Percentiles rank a stretch among this genome's conserved stretches.
These are phyloP conservation scores for Dascyllus trimaculatus DNA, from an alignment of 2,113 vertebrate genomes.

Conservation along the genomic window DNA sequence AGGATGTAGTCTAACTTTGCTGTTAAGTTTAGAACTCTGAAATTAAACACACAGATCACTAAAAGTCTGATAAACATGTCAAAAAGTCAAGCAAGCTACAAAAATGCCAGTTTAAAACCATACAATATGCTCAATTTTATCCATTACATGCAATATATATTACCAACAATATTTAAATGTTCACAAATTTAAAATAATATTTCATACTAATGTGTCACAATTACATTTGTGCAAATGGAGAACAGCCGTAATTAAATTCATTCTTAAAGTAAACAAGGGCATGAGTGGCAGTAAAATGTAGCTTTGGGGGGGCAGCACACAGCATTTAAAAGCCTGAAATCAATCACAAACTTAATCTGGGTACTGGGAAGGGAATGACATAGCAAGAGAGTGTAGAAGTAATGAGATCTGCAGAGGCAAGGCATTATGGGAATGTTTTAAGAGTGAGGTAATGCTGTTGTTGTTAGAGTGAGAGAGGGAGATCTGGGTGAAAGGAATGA, in stretches of 20 bases:
- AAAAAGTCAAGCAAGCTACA: no score
- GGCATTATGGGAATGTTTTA: slow-evolving; percentile 63
- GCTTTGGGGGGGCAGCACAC: slow-evolving; percentile 11
- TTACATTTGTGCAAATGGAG: background rate
- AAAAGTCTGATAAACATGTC: no score
- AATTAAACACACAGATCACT: no score
- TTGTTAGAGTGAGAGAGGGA: slow-evolving; percentile 33
- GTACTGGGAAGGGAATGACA: slow-evolving; percentile 29
- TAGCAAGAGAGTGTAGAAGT: slow-evolving; percentile 39
- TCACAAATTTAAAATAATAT: background rate
- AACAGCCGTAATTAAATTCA: no score
- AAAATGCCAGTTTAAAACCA: no score
- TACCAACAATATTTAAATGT: background rate
- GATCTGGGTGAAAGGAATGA: slow-evolving; percentile 44
- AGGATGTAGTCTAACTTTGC: no score
- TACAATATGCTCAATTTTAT: no score
- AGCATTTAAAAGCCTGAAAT: slow-evolving; percentile 7
- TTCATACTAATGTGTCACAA: no score
- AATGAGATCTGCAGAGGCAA: slow-evolving; percentile 63
- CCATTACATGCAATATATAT: background rate
- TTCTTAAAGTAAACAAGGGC: no score
- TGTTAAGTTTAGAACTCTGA: no score
- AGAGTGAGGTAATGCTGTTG: slow-evolving; percentile 67
- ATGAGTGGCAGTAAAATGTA: background rate
- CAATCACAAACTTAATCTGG: slow-evolving; percentile 35